phyloP scores from a whole-genome alignment of 92 coral and sea anemone species.

The Pocillopora grandis region DNA sequence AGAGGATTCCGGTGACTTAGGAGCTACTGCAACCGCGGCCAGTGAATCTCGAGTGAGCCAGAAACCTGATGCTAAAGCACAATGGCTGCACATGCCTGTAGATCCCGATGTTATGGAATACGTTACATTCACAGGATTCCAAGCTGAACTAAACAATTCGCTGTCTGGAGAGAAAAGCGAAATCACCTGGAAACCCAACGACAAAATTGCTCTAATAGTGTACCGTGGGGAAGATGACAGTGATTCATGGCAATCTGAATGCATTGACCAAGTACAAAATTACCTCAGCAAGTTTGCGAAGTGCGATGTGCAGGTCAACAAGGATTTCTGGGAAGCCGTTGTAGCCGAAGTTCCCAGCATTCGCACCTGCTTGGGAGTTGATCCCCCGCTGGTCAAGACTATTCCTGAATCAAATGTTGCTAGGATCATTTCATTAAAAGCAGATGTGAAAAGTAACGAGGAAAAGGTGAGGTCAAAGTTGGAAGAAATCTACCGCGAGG shows the following conservation, averaged over 20 bases:
- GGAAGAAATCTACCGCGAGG: conserved; percentile 45
- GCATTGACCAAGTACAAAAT: conserved; percentile 37
- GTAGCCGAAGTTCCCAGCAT: conserved; percentile 35
- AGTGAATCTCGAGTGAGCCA: not conserved
- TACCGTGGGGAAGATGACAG: conserved; percentile 37
- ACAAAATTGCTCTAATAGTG: conserved; percentile 31
- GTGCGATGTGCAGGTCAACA: conserved; percentile 46
- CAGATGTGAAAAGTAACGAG: conserved; percentile 22
- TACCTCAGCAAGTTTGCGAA: conserved; percentile 27
- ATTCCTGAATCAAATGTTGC: not conserved
- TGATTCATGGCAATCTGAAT: conserved; percentile 41
- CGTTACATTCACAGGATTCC: conserved; percentile 30
- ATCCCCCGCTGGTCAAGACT: conserved; percentile 40
- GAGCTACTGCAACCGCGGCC: not conserved
- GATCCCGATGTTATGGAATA: conserved; percentile 74
- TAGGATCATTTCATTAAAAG: conserved; percentile 46
- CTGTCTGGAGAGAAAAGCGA: conserved; percentile 40
- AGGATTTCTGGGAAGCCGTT: conserved; percentile 56
- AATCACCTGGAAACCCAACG: conserved; percentile 39
- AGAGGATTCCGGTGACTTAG: not conserved
- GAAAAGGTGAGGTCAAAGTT: conserved; percentile 39
- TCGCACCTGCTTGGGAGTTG: conserved; percentile 46
- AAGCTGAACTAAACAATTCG: conserved; percentile 37
- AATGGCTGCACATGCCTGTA: conserved; percentile 55
- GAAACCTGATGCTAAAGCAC: conserved; percentile 14